Evolutionary conservation across 2,888 invertebrate species (phyloP).

Genomic region (Mythimna impura): DNA sequence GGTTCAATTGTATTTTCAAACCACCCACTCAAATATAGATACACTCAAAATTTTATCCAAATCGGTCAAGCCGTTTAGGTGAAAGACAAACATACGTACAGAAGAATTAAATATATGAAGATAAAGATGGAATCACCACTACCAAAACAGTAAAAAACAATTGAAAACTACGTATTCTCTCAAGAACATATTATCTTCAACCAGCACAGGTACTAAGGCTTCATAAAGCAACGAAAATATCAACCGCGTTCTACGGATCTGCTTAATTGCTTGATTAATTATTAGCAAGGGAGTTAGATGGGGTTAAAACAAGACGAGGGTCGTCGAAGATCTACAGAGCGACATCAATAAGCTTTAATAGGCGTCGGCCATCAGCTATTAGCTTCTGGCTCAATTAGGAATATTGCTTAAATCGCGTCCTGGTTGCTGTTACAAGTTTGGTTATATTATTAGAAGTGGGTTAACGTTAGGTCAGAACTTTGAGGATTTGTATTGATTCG

Average conservation of each 20-base stretch:
- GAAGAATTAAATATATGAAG: too few species aligned
- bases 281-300: conserved; percentile 84
- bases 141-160: neutral
- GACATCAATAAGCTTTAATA: conserved; percentile 89
- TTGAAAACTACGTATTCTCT: too few species aligned
- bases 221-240: conserved; percentile 77
- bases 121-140: neutral
- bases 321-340: conserved; percentile 83
- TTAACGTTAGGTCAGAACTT: conserved; percentile 64
- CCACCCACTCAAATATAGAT: too few species aligned
- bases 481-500: conserved; percentile 48
- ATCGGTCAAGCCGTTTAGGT: too few species aligned
- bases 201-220: conserved; percentile 18
- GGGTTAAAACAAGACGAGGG: conserved; percentile 88
- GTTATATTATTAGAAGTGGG: conserved; percentile 51
- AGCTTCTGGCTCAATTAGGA: conserved; percentile 83
- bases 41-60: too few species aligned
- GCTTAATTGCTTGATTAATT: conserved; percentile 89
- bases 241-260: conserved; percentile 73
- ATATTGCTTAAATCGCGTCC: conserved; percentile 74
- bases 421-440: conserved; percentile 63
- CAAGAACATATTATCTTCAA: neutral
- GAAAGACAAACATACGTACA: too few species aligned
- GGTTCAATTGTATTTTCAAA: too few species aligned
- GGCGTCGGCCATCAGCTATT: conserved; percentile 86